Evolutionary conservation across 1,140 invertebrate genomes (phyloP), one percentile per base, ranked within the genome.

Genomic region (Leucophenga varia): DNA sequence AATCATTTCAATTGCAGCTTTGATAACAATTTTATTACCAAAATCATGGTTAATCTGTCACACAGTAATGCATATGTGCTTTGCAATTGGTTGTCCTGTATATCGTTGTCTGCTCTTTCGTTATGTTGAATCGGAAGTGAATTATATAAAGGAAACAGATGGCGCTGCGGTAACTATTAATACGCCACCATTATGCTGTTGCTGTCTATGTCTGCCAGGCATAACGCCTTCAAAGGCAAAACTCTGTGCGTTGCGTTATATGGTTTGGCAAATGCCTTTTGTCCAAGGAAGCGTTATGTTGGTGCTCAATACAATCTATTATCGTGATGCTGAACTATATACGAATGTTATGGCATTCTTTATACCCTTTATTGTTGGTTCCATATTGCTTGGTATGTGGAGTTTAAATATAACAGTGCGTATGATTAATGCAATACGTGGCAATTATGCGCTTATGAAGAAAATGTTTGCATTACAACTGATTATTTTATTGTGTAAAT

Each of bases 241-340:
- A 37, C 37, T 74, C 7, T 64, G 55, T 43, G 49, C 71, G 7
- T 52, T 68, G 1, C 52, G 64, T 6, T 74, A 65, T 20, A 57
- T 74, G 57, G 64, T 74, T 9, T 69, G 57, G 58, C 71, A 74
- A 49, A 72, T 74, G 69, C 64, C 61, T 34, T 64, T 73, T 50
- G 59, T 68, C 40, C 71, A 74, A 52, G 64, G 65, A n/a, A 54
- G 53, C 44, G 65, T 72, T 5, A 72, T 73, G 70, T 46, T 73
- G 31, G 57, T 70, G 10, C 59, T 73, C 56, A 72, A 72, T 34
- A 55, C 67, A 8, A 58, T 73, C 8, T 73, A 68, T 28, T 72
- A 72, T 34, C 52, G 64, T 1, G 59, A 67, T 25, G 0, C 40
- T 44, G 52, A 1, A 39, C 44, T 22, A 22, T 73, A 0, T 73